Evolutionary conservation across 23 tunicate genomes (phyloP).

Genomic region (Corella eumyota): DNA sequence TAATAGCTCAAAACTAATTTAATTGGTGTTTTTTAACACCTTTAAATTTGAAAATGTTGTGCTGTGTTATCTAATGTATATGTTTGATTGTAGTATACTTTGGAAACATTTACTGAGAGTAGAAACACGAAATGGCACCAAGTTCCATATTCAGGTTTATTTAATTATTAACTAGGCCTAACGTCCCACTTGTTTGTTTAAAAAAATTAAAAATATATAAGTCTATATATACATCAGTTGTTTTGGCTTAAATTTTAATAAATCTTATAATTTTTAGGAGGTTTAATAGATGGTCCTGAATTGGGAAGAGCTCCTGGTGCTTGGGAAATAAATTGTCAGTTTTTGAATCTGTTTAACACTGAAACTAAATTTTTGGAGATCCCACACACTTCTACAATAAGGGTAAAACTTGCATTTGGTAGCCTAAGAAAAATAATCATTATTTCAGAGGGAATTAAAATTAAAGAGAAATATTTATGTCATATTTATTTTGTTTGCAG

Average conservation of each 20-base stretch:
- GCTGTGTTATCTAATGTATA: too few species aligned
- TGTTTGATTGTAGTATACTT: conserved; percentile 30
- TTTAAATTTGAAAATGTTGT: too few species aligned
- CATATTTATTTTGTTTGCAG: too few species aligned
- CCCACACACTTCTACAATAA: conserved; percentile 72
- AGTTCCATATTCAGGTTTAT: conserved; percentile 53
- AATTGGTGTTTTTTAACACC: too few species aligned
- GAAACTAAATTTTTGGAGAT: conserved; percentile 51
- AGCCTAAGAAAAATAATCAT: too few species aligned
- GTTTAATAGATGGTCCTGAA: conserved; percentile 74
- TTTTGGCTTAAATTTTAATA: not conserved
- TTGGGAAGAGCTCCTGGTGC: conserved; percentile 77
- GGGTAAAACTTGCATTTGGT: conserved; percentile 18
- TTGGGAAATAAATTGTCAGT: conserved; percentile 52
- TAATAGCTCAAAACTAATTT: too few species aligned
- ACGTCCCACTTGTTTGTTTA: too few species aligned
- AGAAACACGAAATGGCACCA: conserved; percentile 61
- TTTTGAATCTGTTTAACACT: conserved; percentile 30
- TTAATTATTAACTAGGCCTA: too few species aligned
- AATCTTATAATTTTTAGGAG: conserved; percentile 25
- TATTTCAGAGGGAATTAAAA: too few species aligned
- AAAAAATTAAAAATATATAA: not conserved
- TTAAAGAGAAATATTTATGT: too few species aligned
- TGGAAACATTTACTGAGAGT: conserved; percentile 80
- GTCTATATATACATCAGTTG: not conserved